Evolutionary conservation across 2,113 vertebrate species (phyloP), one percentile per base, ranked within the genome.

Genomic region (Cnemophilus loriae): DNA sequence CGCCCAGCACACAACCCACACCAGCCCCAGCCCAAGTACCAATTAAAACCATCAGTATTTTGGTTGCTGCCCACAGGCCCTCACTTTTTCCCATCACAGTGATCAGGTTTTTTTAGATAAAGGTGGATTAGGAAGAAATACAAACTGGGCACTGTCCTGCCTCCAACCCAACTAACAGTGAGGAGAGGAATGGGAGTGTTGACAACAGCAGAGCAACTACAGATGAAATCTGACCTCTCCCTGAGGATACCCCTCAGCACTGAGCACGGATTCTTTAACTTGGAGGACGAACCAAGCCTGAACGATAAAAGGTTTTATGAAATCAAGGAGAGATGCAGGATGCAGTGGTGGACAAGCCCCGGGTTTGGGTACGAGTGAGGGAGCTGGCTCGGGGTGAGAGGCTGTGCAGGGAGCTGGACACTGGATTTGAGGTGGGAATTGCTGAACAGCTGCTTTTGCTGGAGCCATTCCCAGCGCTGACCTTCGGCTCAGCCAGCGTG

Each of bases 271-370:
- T 28, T 39, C 46, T 35, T 39, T 24, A 55, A 71, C 39, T 24
- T 10, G 28, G 46, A 79, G 63, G 46, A 76, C 0, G 1, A 12
- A 26, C 13, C 3, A 5, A n/a, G 30, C 10, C 26, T 16, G 71
- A 26, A 11, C 0, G 0, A 20, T 3, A n/a, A 50, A 47, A 55
- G 14, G 32, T 13, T 70, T 55, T 3, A 39, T 0, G 3, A 70
- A 39, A 52, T 16, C 33, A 52, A 81, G 52, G 60, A 46, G 65
- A 63, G 44, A 20, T 30, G 65, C 7, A 24, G 75, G 87, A 63
- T 9, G 19, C 33, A 3, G 52, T 4, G 24, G 13, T n/a, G 64
- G 60, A 41, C 55, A 65, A 67, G 7, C 27, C 47, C 64, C 1
- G 15, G 24, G 17, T 12, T 52, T 39, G 67, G 60, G 65, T 6